Conservation (phyloP, 2,113 vertebrate species). For the Ceyx margarethae region DNA sequence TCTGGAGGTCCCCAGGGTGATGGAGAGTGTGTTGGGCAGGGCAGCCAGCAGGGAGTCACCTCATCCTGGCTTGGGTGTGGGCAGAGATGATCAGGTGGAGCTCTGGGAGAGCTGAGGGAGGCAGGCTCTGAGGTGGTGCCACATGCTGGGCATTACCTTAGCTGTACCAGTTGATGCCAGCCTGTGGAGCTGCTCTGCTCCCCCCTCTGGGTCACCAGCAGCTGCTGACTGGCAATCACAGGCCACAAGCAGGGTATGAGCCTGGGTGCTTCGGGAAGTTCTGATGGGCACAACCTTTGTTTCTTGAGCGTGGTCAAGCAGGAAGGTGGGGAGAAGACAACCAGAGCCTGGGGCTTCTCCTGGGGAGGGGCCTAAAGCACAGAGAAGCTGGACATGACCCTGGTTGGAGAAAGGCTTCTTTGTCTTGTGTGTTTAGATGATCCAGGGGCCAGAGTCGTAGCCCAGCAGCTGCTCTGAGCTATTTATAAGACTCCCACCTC, state of each 20-base stretch:
- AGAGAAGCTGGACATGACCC: neutral
- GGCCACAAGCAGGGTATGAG: neutral
- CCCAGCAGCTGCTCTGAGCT: neutral
- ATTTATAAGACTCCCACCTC: neutral
- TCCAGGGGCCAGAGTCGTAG: neutral
- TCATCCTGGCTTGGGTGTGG: neutral
- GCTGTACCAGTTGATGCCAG: too few relatives aligned
- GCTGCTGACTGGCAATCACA: neutral
- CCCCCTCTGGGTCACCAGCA: fast-evolving
- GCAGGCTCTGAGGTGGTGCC: neutral
- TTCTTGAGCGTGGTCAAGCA: neutral
- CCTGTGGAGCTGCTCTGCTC: neutral
- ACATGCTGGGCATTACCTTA: fast-evolving
- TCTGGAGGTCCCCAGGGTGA: fast-evolving
- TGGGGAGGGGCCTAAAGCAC: neutral
- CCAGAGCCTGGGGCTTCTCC: neutral
- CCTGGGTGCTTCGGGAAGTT: neutral
- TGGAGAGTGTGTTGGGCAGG: too few relatives aligned
- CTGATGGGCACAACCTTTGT: fast-evolving
- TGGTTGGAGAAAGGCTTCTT: neutral
- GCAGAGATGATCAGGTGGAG: fast-evolving
- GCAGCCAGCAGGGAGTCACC: neutral
- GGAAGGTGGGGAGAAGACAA: neutral
- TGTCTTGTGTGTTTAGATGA: neutral
- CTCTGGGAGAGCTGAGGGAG: neutral